These are phyloP conservation scores for Riptortus pedestris DNA, from an alignment of 1,140 invertebrate genomes.

Conservation along the genomic window DNA sequence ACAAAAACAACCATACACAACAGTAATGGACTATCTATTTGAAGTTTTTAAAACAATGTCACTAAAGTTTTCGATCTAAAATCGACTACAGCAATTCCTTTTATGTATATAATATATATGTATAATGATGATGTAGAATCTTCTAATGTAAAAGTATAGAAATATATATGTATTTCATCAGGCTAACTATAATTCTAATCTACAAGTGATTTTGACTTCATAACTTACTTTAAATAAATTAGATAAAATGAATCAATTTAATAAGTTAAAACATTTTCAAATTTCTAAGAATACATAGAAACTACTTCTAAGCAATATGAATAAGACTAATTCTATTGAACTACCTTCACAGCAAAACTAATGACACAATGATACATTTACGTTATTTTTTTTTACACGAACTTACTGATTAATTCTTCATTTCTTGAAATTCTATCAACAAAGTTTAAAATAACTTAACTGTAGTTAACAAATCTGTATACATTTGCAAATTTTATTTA, in stretches of 20 bases:
- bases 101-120: neutral
- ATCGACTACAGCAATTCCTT: neutral
- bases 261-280: neutral
- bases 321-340: conserved; percentile 11
- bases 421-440: conserved; percentile 23
- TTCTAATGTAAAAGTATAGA: too few relatives aligned
- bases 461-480: conserved; percentile 10
- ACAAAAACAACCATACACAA: conserved; percentile 19
- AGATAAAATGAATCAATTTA: neutral
- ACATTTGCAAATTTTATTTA: conserved; percentile 16
- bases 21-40: conserved; percentile 19
- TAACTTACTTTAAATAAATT: conserved; percentile 1
- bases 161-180: neutral
- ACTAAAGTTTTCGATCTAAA: conserved; percentile 6
- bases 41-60: conserved; percentile 3
- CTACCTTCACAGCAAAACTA: conserved; percentile 22
- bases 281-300: conserved; percentile 17
- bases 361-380: conserved; percentile 21
- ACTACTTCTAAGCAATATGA: conserved; percentile 17
- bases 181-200: conserved; percentile 8
- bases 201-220: conserved; percentile 5
- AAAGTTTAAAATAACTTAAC: conserved; percentile 19
- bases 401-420: conserved; percentile 24
- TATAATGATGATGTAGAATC: too few relatives aligned
- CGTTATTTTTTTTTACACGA: conserved; percentile 20